A percentile compares a stretch with the other conserved stretches of the same genome.
Evolutionary conservation across 2,888 invertebrate genomes (phyloP).

Genomic region (Caenorhabditis sp.): DNA sequence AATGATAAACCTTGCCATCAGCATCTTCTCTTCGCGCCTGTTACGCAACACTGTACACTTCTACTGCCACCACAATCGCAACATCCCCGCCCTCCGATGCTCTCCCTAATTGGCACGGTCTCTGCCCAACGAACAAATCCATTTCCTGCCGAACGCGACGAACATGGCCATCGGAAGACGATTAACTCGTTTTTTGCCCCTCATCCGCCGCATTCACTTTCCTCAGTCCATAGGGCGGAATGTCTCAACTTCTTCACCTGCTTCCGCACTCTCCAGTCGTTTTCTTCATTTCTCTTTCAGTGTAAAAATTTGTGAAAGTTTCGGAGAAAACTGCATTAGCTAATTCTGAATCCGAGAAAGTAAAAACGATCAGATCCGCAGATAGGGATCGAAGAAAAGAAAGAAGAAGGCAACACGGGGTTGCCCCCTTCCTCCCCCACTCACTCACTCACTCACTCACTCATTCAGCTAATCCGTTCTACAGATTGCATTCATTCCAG

Average conservation of each 20-base stretch:
- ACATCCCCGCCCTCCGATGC: constrained; percentile 9
- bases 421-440: too few species aligned
- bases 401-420: neutral
- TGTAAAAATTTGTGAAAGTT: constrained; percentile 36
- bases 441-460: too few species aligned
- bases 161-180: constrained; percentile 38
- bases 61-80: neutral
- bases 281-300: constrained; percentile 44
- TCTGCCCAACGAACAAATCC: constrained; percentile 26
- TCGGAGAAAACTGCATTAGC: neutral
- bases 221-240: constrained; percentile 22
- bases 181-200: constrained; percentile 57
- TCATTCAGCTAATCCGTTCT: neutral
- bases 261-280: constrained; percentile 43
- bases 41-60: constrained; percentile 60
- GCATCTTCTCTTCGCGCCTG: constrained; percentile 40
- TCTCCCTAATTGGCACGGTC: constrained; percentile 57
- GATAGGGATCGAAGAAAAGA: constrained; percentile 17
- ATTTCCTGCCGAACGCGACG: constrained; percentile 45
- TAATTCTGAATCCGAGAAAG: constrained; percentile 22
- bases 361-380: constrained; percentile 38
- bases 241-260: constrained; percentile 48
- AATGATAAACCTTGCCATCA: constrained; percentile 44
- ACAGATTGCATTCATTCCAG: constrained; percentile 6
- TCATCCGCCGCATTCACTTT: constrained; percentile 47